phyloP scores from a whole-genome alignment of 2,888 invertebrate species.

The Sicus ferrugineus region DNA sequence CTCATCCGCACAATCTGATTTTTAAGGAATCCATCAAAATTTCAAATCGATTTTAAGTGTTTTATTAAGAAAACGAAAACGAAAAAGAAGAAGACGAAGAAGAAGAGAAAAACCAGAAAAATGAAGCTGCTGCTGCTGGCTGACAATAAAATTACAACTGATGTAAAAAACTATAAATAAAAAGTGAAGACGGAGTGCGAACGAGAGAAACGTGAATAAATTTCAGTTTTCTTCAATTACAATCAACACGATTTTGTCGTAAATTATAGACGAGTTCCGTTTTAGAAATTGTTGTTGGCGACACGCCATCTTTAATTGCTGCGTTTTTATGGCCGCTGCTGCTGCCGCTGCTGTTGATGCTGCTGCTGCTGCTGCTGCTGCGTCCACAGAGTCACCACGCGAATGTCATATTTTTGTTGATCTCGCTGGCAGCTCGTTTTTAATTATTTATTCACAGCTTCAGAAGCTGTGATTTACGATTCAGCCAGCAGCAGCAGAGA shows the following conservation, averaged over 20 bases:
- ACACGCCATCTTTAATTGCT: constrained; percentile 25
- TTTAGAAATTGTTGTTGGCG: constrained; percentile 27
- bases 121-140: too few relatives aligned
- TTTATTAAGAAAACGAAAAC: background rate
- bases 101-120: background rate
- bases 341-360: background rate
- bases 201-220: background rate
- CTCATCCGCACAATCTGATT: constrained; percentile 9
- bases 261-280: constrained; percentile 29
- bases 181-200: background rate
- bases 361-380: background rate
- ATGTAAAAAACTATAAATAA: background rate
- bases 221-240: constrained; percentile 16
- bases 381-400: constrained; percentile 3
- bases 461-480: constrained; percentile 19
- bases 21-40: background rate
- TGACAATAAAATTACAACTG: background rate
- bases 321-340: background rate
- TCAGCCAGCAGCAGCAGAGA: constrained; percentile 1
- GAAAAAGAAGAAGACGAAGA: background rate
- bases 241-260: constrained; percentile 3
- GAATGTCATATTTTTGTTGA: constrained; percentile 27
- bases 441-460: constrained; percentile 30
- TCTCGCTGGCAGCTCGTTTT: constrained; percentile 5
- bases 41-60: constrained; percentile 6